phyloP scores from a whole-genome alignment of 2,888 invertebrate genomes.

The Pseudolycoriella hygida region DNA sequence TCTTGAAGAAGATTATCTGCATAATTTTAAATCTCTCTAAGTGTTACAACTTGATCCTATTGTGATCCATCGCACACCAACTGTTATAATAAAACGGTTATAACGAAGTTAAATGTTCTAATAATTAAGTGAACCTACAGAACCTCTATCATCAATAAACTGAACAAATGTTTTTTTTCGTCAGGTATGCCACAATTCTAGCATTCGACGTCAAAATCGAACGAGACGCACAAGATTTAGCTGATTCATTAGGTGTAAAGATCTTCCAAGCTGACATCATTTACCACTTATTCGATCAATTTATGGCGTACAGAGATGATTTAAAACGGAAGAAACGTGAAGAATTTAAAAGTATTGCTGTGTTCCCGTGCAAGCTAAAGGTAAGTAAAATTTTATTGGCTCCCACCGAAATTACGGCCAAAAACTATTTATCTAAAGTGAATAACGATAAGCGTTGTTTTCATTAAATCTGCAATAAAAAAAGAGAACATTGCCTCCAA shows the following conservation, averaged over 20 bases:
- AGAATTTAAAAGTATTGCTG: constrained; percentile 90
- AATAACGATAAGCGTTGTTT: constrained; percentile 3
- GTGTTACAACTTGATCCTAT: too few species aligned
- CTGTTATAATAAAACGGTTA: too few species aligned
- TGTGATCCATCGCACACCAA: too few species aligned
- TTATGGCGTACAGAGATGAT: constrained; percentile 83
- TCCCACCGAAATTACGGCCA: too few species aligned
- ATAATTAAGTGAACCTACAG: too few species aligned
- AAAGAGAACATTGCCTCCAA: too few species aligned
- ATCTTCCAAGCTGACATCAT: constrained; percentile 99
- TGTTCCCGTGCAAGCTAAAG: constrained; percentile 95
- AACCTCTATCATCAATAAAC: too few species aligned
- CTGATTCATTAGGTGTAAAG: constrained; percentile 82
- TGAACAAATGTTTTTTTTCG: too few species aligned
- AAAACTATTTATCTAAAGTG: too few species aligned
- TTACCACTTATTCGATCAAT: constrained; percentile 97
- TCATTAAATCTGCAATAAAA: not conserved
- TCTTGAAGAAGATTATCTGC: too few species aligned
- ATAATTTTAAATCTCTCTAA: too few species aligned
- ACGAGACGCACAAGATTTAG: constrained; percentile 93
- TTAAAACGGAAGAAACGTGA: constrained; percentile 79
- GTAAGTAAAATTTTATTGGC: constrained; percentile 29
- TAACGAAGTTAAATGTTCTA: too few species aligned
- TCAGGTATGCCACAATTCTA: constrained; percentile 90
- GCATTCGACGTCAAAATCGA: constrained; percentile 99